Conservation (phyloP, 2,888 invertebrate genomes). For the Mantis religiosa region DNA sequence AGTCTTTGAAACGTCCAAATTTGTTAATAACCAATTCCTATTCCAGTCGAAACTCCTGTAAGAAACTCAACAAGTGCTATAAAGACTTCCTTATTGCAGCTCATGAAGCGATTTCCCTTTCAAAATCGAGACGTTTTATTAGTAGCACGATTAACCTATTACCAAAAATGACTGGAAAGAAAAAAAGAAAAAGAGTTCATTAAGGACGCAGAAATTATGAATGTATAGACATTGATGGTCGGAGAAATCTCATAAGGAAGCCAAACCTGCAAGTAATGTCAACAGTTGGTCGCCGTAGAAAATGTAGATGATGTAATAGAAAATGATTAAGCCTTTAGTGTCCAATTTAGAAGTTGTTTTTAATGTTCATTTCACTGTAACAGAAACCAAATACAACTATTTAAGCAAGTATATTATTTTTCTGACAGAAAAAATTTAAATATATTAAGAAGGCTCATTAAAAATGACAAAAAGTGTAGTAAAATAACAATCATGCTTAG, state of each 20-base stretch:
- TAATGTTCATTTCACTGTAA: no score
- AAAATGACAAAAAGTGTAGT: no score
- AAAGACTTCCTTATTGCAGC: background rate
- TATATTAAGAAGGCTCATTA: no score
- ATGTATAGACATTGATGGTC: background rate
- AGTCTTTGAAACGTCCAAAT: no score
- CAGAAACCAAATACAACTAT: no score
- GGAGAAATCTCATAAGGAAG: background rate
- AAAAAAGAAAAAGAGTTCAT: background rate
- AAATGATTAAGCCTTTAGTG: no score
- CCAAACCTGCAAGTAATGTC: background rate
- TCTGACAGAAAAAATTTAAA: no score
- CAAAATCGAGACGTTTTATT: background rate
- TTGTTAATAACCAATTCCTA: no score
- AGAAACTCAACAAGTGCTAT: background rate
- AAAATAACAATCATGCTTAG: no score
- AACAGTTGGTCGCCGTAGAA: background rate
- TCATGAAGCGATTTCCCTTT: background rate
- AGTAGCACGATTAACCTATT: background rate
- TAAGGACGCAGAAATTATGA: background rate
- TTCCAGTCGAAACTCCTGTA: background rate
- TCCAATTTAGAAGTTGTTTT: no score
- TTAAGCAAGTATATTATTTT: no score
- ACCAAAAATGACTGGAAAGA: background rate
- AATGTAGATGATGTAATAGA: background rate